phyloP scores from a whole-genome alignment of 2,113 vertebrate genomes.

The Panthera uncia region DNA sequence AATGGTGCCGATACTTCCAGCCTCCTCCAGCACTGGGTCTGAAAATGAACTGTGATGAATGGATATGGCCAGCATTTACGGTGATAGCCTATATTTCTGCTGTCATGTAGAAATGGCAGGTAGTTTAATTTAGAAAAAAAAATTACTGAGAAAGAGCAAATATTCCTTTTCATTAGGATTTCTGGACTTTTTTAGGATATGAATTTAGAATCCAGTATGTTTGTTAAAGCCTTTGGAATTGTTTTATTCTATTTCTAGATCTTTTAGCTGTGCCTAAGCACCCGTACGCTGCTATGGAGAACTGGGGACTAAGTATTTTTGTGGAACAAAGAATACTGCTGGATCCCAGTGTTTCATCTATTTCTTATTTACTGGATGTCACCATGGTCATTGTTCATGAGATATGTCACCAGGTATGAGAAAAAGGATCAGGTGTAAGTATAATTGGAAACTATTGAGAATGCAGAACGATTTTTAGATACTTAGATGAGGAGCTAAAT shows the following conservation, averaged over 20 bases:
- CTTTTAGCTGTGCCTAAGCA: conserved; percentile 94
- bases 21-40: not conserved
- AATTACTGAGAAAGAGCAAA: not conserved
- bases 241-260: conserved; percentile 88
- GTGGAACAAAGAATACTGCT: conserved; percentile 94
- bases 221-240: conserved; percentile 74
- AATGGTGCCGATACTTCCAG: not conserved
- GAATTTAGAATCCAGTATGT: conserved; percentile 37
- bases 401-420: conserved; percentile 92
- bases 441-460: conserved; percentile 38
- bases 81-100: conserved; percentile 50
- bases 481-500: not conserved
- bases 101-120: conserved; percentile 1
- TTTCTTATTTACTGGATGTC: conserved; percentile 93
- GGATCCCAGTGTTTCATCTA: conserved; percentile 92
- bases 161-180: conserved; percentile 48
- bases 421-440: conserved; percentile 67
- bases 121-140: conserved; percentile 33
- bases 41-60: conserved; percentile 46
- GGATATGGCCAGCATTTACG: not conserved
- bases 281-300: conserved; percentile 95
- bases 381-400: conserved; percentile 94
- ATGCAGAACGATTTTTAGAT: conserved; percentile 34
- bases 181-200: conserved; percentile 27
- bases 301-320: conserved; percentile 94